A percentile compares a stretch with the other conserved stretches of the same genome.
These are phyloP conservation scores for Pararge aegeria DNA, from an alignment of 1,140 invertebrate species.

Conservation along the genomic window DNA sequence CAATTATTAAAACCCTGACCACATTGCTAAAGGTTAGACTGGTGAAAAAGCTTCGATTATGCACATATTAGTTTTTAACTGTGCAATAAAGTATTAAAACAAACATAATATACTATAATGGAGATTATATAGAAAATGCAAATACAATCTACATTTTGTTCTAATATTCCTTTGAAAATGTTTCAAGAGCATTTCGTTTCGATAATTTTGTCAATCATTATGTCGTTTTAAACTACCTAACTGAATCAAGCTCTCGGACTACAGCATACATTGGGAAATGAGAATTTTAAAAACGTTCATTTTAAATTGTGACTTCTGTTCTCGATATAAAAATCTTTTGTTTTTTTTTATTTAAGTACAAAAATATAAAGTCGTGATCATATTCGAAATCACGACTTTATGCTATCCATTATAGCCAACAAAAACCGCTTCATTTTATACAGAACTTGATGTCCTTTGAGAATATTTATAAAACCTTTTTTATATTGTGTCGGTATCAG, in stretches of 20 bases:
- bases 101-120: no score
- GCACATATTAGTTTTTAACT: no score
- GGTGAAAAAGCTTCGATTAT: no score
- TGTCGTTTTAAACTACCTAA: no score
- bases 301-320: constrained; percentile 2
- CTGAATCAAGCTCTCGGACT: background rate
- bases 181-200: no score
- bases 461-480: background rate
- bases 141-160: no score
- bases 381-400: background rate
- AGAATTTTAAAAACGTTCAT: constrained; percentile 5
- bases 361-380: constrained; percentile 4
- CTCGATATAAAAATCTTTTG: background rate
- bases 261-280: constrained; percentile 1
- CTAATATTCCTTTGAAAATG: no score
- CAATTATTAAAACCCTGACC: no score
- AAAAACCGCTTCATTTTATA: constrained; percentile 1
- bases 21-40: no score
- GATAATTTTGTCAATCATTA: no score
- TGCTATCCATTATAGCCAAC: background rate
- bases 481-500: background rate
- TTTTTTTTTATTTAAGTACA: background rate
- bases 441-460: background rate
- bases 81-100: no score
- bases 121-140: no score